Evolutionary conservation across 1,140 invertebrate species (phyloP), one percentile per base, ranked within the genome.

Genomic region (Ceratina japonica): DNA sequence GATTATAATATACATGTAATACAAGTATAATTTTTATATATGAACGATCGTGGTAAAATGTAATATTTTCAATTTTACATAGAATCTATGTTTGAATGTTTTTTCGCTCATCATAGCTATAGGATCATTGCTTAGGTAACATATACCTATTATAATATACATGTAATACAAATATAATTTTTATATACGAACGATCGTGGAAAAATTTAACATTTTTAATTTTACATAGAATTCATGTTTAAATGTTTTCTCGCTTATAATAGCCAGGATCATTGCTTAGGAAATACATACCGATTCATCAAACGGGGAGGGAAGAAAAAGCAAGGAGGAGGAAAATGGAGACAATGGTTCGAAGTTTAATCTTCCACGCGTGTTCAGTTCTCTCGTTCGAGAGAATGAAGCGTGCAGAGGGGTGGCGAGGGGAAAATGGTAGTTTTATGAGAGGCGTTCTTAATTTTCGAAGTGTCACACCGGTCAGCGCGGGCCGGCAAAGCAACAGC

Each of bases 381-480:
- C 64, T n/a, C 54, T 58, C 54, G 64, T 69, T 37, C 64, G 20
- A n/a, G 44, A 44, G 10, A 44, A 54, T n/a, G 49, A 52, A 52
- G 49, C n/a, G 5, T 18, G 4, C 15, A 31, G 24, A 18, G 22
- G 61, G 24, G 8, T 18, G 1, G 22, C 10, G n/a, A 66, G 58
- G 44, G n/a, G 72, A 24, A 52, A 51, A 44, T 49, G 44, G 72
- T 64, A 59, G 70, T 58, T 79, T 64, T 64, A 74, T 73, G 69
- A 74, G 70, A 73, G 59, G 66, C 56, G 76, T 81, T 82, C 83
- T 82, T 85, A 84, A 85, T 79, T 56, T 62, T 58, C 66, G 59
- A 63, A 75, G 71, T 84, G 84, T 77, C 64, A 71, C 10, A 44
- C 63, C 59, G 70, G 68, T 79, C 68, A 62, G 63, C 59, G 75